These are phyloP conservation scores for Pelusios castaneus DNA, from an alignment of 2,113 vertebrate species.

Conservation along the genomic window DNA sequence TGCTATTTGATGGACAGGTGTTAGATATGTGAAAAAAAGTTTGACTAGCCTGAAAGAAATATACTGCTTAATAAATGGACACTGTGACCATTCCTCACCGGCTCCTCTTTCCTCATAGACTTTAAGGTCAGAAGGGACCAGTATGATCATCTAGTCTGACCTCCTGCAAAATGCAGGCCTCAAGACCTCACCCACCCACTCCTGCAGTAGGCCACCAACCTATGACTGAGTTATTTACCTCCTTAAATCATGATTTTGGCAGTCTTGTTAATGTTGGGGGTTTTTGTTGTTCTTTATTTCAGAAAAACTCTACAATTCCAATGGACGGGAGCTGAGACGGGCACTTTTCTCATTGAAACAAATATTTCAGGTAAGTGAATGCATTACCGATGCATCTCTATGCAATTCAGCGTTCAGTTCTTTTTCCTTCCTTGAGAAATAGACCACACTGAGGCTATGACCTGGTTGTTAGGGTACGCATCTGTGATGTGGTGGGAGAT, in stretches of 20 bases:
- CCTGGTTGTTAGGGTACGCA: neutral
- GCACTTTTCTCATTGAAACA: slow-evolving; percentile 98
- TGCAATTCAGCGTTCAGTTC: neutral
- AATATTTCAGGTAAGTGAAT: slow-evolving; percentile 93
- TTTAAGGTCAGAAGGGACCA: no score
- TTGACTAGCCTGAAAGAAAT: neutral
- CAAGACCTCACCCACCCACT: no score
- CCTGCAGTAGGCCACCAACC: no score
- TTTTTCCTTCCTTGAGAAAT: neutral
- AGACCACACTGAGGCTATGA: neutral
- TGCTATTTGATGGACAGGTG: neutral
- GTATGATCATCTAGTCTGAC: no score
- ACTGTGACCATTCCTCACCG: neutral
- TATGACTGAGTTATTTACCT: no score
- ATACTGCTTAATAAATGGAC: neutral
- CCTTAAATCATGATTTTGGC: no score
- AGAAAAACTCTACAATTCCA: slow-evolving; percentile 98
- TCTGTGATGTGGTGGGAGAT: neutral
- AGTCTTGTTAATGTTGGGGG: slow-evolving; percentile 27
- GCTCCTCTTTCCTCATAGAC: neutral
- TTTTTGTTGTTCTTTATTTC: slow-evolving; percentile 55
- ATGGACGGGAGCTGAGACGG: slow-evolving; percentile 91
- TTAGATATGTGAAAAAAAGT: fast-evolving
- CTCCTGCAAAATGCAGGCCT: no score
- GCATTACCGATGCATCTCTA: neutral